Base-by-base conservation (phyloP, 2,888 invertebrate genomes). In the Bombyx huttoni region DNA sequence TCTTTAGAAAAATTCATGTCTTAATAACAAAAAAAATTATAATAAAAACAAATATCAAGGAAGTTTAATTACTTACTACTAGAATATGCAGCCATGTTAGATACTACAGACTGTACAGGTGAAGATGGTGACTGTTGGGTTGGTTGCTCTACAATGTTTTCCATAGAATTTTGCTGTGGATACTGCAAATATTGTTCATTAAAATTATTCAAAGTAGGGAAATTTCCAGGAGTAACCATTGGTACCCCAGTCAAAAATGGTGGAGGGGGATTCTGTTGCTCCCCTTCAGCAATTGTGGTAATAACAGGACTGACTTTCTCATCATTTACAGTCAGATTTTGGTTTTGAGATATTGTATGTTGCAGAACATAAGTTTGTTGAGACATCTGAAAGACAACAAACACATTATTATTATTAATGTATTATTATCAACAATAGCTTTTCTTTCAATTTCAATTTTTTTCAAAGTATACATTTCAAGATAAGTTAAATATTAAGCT, bases 181-280 rank as follows among this genome's bases (percentile, higher is more conserved):
- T 33, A 14, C 48, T 40, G 40, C 40, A 40, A 10, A 12, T 40
- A 10, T 40, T 40, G 40, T 10, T 8, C 9, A 12, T 12, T 40
- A 10, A 10, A 12, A 54, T 58, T 63, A 55, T 59, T 61, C n/a
- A 65, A 55, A 49, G 62, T 49, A 47, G 58, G 60, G 63, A 70
- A 70, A 65, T 70, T 64, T 60, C 77, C 75, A 40, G 89, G 85
- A 54, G 86, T 89, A 33, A 90, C 89, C 73, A 89, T 81, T 35
- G 89, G 89, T 8, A 91, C 87, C 58, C 89, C 90, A 35, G 87
- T 77, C 55, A 86, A 74, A 63, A 87, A 89, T 46, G 87, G 84
- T 49, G 89, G 85, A 49, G 87, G 85, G 9, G 77, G 55, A 53
- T 56, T 62, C 55, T 67, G 72, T 48, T 63, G 60, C 14, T 68